Evolutionary conservation across 1,140 invertebrate genomes (phyloP).

Genomic region (Eupristina koningsbergeri): DNA sequence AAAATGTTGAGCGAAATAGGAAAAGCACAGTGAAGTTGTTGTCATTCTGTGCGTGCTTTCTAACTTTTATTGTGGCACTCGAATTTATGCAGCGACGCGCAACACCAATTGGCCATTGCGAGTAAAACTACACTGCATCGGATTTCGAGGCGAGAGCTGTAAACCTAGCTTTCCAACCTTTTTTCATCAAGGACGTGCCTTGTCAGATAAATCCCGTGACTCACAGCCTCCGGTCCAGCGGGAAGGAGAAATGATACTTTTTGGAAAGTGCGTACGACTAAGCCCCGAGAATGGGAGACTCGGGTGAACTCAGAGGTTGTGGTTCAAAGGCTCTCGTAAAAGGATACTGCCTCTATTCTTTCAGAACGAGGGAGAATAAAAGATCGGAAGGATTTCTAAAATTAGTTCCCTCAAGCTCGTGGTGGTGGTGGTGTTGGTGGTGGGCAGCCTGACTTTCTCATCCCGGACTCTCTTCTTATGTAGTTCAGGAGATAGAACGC

Average conservation of each 20-base stretch:
- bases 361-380: not conserved
- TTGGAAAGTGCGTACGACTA: conserved; percentile 9
- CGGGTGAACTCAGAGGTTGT: not conserved
- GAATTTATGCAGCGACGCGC: conserved; percentile 20
- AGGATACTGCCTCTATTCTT: not conserved
- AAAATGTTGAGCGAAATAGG: not conserved
- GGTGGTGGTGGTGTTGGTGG: too few relatives aligned
- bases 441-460: not conserved
- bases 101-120: not conserved
- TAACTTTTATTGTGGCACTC: not conserved
- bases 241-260: not conserved
- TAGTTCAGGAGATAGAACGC: not conserved
- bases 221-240: too few relatives aligned
- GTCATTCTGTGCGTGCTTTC: not conserved
- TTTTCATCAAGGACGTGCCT: not conserved
- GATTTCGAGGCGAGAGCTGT: not conserved
- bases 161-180: not conserved
- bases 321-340: conserved; percentile 15
- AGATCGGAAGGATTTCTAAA: conserved; percentile 33
- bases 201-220: not conserved
- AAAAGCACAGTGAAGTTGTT: too few relatives aligned
- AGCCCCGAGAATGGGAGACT: not conserved
- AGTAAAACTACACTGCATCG: not conserved
- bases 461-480: not conserved
- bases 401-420: conserved; percentile 4